Conservation (phyloP, 2,888 invertebrate species). For the Pomacea canaliculata region DNA sequence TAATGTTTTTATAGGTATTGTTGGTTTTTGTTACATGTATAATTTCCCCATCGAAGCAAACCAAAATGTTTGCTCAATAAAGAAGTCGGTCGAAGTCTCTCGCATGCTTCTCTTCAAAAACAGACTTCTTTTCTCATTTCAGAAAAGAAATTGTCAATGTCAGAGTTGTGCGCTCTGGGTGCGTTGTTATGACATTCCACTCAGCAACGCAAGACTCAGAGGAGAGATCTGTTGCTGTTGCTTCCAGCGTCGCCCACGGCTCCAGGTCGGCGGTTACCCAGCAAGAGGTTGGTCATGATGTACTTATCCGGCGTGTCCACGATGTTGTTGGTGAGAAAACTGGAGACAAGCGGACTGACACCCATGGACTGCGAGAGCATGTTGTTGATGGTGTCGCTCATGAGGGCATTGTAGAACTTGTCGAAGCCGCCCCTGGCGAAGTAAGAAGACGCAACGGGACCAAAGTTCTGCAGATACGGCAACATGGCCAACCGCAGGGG, state of each 20-base stretch:
- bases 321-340: conserved; percentile 4
- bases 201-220: too few species aligned
- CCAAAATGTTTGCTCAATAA: too few species aligned
- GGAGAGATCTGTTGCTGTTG: too few species aligned
- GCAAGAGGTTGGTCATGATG: conserved; percentile 3
- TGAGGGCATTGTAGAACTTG: conserved; percentile 12
- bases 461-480: conserved; percentile 12
- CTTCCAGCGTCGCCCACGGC: not conserved
- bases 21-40: too few species aligned
- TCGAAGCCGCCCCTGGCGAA: conserved; percentile 18
- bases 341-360: conserved; percentile 2
- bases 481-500: conserved; percentile 8
- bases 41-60: too few species aligned
- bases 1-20: too few species aligned
- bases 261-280: not conserved
- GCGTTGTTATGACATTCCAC: too few species aligned
- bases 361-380: conserved; percentile 10
- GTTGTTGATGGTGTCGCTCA: conserved; percentile 4
- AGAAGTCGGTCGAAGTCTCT: too few species aligned
- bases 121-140: too few species aligned
- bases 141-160: too few species aligned
- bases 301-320: conserved; percentile 14
- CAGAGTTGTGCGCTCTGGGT: too few species aligned
- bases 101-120: too few species aligned
- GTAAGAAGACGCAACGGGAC: conserved; percentile 8